Evolutionary conservation across 2,113 vertebrate species (phyloP), one percentile per base, ranked within the genome.

Genomic region (Notothenia rossii): DNA sequence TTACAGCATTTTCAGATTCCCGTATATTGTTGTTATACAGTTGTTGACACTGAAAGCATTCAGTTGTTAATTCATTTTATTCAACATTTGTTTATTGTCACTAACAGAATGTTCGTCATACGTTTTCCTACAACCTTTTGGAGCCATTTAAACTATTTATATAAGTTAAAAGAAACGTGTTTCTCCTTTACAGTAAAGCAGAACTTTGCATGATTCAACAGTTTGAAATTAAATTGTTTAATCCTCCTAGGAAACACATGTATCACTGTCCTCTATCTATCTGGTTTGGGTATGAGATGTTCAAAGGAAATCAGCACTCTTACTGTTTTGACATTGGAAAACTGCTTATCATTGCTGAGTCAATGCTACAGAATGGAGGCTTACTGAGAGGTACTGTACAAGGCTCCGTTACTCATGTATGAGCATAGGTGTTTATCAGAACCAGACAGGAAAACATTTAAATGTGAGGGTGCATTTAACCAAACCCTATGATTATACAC

Each of bases 401-500:
- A 17, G 36, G 56, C 73, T 55, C 66, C 1, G 18, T 89, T 85
- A 85, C 72, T 88, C 80, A 84, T 77, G 68, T 63, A 75, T 85
- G 75, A 87, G 74, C 55, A 64, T 50, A 89, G 79, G 83, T 92
- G 91, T 93, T 93, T 90, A 94, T 94, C 88, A 93, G 86, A 66
- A 76, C 59, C 86, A 93, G 91, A 92, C 91, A 81, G 89, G 76
- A 90, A 92, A 93, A 91, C 86, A 90, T 86, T 91, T 79, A 83
- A 94, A 87, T 84, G 77, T 81, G 64, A 92, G 85, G 86, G 66
- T 84, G 25, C 85, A 84, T 91, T 91, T 89, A 85, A 82, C 48
- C 81, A 81, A 79, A 93, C 79, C 93, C 90, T 87, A 22, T 94
- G 79, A 95, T 95, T 95, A 95, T 86, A 90, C 90, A 91, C 91